Percentiles rank a stretch among this genome's conserved stretches.
Conservation (phyloP, 2,888 invertebrate species). For the Agonopterix arenella region DNA sequence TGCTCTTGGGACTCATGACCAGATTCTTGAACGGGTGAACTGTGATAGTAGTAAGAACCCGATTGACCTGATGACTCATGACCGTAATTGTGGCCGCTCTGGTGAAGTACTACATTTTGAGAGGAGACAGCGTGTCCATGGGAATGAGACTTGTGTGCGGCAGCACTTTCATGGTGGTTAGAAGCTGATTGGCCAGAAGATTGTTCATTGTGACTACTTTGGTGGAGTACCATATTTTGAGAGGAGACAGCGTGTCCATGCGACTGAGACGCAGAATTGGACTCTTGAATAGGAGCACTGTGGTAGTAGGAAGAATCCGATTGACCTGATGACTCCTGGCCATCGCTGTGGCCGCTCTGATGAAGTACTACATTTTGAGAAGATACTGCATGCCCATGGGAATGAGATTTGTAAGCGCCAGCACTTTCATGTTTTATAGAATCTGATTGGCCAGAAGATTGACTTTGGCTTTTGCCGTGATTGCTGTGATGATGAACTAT, state of each 20-base stretch:
- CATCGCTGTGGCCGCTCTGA: background rate
- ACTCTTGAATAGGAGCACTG: no score
- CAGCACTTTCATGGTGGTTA: background rate
- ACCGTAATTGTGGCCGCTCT: background rate
- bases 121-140: background rate
- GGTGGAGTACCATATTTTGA: no score
- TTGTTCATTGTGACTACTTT: background rate
- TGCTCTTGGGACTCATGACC: background rate
- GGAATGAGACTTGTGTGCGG: background rate
- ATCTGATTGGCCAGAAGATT: no score
- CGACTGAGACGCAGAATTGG: background rate
- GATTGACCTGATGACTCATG: background rate
- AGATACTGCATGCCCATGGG: slow-evolving; percentile 10
- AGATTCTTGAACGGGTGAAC: background rate
- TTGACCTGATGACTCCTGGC: no score
- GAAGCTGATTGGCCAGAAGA: background rate
- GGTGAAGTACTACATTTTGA: background rate
- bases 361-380: slow-evolving; percentile 25
- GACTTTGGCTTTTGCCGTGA: background rate
- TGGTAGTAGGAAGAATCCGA: no score
- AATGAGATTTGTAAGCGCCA: slow-evolving; percentile 12
- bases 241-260: slow-evolving; percentile 4
- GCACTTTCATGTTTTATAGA: background rate
- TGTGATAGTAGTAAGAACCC: background rate
- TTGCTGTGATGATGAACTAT: slow-evolving; percentile 18